Evolutionary conservation across 2,113 vertebrate genomes (phyloP).

Genomic region (Chaenogobius annularis): DNA sequence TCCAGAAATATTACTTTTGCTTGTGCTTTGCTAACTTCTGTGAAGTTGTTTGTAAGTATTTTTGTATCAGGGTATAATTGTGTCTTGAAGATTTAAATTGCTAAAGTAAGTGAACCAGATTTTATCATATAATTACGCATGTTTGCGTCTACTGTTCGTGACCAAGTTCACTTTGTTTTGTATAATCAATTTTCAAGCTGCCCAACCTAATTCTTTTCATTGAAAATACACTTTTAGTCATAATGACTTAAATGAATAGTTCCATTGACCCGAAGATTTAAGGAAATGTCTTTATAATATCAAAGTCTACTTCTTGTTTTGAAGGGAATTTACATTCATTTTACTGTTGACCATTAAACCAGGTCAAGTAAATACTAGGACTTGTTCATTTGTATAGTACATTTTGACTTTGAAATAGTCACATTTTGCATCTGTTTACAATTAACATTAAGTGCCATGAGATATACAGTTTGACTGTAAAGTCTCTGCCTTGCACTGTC

Average conservation of each 20-base stretch:
- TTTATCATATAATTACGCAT: constrained; percentile 52
- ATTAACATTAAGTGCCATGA: constrained; percentile 60
- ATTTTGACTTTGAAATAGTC: neutral
- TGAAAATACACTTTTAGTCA: constrained; percentile 23
- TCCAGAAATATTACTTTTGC: constrained; percentile 73
- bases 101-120: constrained; percentile 56
- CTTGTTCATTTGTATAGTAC: neutral
- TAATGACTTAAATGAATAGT: constrained; percentile 13
- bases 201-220: constrained; percentile 33
- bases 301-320: neutral
- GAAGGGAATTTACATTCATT: neutral
- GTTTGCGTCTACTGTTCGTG: constrained; percentile 60
- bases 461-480: constrained; percentile 42
- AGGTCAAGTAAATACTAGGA: neutral
- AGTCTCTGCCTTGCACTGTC: neutral
- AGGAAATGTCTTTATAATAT: neutral
- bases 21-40: constrained; percentile 91
- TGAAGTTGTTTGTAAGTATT: constrained; percentile 91
- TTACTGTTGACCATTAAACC: neutral
- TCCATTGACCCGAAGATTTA: neutral
- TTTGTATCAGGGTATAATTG: constrained; percentile 84
- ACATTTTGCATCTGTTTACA: constrained; percentile 48
- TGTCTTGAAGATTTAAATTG: constrained; percentile 19
- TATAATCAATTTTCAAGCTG: constrained; percentile 2
- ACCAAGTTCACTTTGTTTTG: constrained; percentile 25